Evolutionary conservation across 2,888 invertebrate species (phyloP).

Genomic region (Ornithoptera priamus): DNA sequence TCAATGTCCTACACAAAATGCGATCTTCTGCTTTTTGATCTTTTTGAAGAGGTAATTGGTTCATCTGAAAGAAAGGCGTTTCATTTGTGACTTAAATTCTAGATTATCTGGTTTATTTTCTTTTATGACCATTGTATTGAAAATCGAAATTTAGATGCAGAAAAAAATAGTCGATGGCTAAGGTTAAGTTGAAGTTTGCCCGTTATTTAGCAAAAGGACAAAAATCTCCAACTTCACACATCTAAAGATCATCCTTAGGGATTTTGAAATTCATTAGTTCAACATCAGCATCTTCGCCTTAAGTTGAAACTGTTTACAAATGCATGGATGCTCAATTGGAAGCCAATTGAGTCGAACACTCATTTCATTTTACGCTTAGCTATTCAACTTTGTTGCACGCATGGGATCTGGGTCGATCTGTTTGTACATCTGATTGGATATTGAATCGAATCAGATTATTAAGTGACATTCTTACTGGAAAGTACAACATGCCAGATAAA

Average conservation of each 20-base stretch:
- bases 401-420: conserved; percentile 6
- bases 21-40: too few species aligned
- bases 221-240: not conserved
- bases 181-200: too few species aligned
- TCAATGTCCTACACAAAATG: too few species aligned
- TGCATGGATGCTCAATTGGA: conserved; percentile 59
- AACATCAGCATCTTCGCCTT: conserved; percentile 15
- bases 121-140: too few species aligned
- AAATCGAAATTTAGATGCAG: too few species aligned
- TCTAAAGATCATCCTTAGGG: conserved; percentile 5
- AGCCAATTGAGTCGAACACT: conserved; percentile 45
- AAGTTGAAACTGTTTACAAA: conserved; percentile 49
- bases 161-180: too few species aligned
- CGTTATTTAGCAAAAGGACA: not conserved
- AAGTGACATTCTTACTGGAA: not conserved
- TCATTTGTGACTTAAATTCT: too few species aligned
- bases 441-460: not conserved
- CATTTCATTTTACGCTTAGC: conserved; percentile 20
- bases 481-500: too few species aligned
- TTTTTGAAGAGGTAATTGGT: too few species aligned
- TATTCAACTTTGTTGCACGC: conserved; percentile 28
- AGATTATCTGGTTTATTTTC: too few species aligned
- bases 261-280: conserved; percentile 13
- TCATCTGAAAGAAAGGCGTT: too few species aligned
- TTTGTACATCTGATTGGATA: conserved; percentile 16